Evolutionary conservation across 2,797 vertebrate genomes (phyloP).

Genomic region (Melanotaenia trifasciata): DNA sequence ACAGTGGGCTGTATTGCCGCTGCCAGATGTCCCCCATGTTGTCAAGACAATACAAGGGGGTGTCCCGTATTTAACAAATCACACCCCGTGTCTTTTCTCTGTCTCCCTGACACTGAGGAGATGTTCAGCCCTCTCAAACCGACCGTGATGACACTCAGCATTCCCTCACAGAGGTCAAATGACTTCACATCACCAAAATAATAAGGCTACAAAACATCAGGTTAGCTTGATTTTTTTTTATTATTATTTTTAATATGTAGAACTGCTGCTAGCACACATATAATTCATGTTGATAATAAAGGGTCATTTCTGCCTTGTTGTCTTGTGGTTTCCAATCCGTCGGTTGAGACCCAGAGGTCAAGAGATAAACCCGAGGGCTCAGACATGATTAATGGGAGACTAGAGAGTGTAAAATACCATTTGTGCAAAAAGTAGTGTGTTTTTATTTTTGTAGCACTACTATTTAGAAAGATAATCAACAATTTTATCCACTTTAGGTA

Average conservation of each 20-base stretch:
- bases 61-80: conserved; percentile 83
- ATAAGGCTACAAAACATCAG: background rate
- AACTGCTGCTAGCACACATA: background rate
- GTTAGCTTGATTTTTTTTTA: background rate
- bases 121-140: conserved; percentile 37
- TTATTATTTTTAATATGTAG: background rate
- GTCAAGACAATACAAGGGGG: conserved; percentile 77
- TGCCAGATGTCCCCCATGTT: conserved; percentile 89
- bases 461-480: background rate
- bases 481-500: background rate
- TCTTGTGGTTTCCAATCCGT: background rate
- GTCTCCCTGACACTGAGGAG: conserved; percentile 55
- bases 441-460: background rate
- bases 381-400: conserved; percentile 39
- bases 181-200: conserved; percentile 63
- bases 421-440: background rate
- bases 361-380: conserved; percentile 18
- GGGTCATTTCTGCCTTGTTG: background rate
- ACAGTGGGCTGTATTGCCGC: conserved; percentile 73
- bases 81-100: conserved; percentile 73
- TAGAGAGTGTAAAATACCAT: conserved; percentile 5
- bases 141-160: conserved; percentile 49
- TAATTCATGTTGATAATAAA: background rate
- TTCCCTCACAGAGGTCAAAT: conserved; percentile 73
- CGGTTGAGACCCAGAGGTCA: conserved; percentile 30